Base-by-base conservation (phyloP, 2,113 vertebrate genomes). In the Haliaeetus leucogaster region DNA sequence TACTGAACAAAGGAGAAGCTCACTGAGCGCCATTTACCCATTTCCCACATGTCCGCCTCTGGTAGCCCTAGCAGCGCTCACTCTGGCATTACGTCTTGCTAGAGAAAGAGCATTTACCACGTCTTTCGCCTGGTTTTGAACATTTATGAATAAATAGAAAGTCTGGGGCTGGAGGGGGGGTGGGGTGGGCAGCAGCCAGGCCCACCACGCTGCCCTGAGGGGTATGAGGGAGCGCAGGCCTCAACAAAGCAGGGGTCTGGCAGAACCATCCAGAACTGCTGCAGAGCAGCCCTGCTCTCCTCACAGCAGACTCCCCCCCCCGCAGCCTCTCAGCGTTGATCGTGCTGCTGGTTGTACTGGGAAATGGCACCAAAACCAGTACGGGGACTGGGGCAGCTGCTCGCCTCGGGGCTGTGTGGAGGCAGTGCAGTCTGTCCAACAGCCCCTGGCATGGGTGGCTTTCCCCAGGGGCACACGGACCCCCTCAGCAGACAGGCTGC, bases 391-490 rank as follows among this genome's bases (percentile, higher is more conserved):
- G 43, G 29, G n/a, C 23, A 16, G 53, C 25, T 32, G 26, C 16
- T 53, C 25, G 4, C 38, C 47, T 74, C 42, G 52, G 32, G 34
- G 16, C 53, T 40, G 34, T 9, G 19, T 1, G 0, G 36, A 59
- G 45, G 30, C 53, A 67, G 84, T 3, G 1, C 19, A 58, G 32
- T 17, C 38, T 10, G 2, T 25, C 27, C 23, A 4, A 9, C 1
- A 1, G 23, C 19, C n/a, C 58, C 48, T 17, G 14, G 2, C 23
- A 21, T 5, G 9, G 30, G 42, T 9, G 4, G 40, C 7, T 72
- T 4, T 20, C 52, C 26, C 36, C 2, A 1, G 21, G 21, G 25
- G 17, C 16, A 14, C 4, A 5, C 1, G 4, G 55, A 38, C 1
- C 16, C 40, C 67, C 65, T 30, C 36, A 42, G 30, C 11, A 30